Evolutionary conservation across 1,140 invertebrate species (phyloP), one percentile per base, ranked within the genome.

Genomic region (Drosophila pseudoobscura): DNA sequence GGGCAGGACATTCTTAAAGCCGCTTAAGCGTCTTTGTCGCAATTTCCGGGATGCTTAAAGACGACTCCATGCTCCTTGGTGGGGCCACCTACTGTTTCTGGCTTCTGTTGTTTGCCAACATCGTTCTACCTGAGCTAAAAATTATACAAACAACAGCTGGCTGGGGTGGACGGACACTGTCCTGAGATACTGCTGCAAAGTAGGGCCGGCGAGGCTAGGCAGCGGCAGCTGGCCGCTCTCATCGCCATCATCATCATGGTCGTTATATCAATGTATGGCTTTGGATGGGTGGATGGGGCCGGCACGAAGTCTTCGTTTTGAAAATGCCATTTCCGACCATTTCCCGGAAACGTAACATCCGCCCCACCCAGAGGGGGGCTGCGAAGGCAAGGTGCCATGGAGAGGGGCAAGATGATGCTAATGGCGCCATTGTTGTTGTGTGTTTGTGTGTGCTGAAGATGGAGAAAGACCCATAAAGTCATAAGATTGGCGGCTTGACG

Each of bases 271-370:
- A 75, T 61, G 71, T 75, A 53, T 60, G 71, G 71, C 51, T 29
- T n/a, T 43, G 22, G 54, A 58, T 54, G 22, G 15, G 13, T 29
- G 53, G 60, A 39, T 24, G 49, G 24, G 22, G 31, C 43, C 63
- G 26, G 15, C 51, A 77, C 62, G 64, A 49, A 68, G 64, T 66
- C 71, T 68, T 82, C 74, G 62, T 82, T 72, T 77, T 82, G 66
- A 82, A 82, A 82, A 78, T 66, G 79, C 79, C 63, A 82, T 82
- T 82, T 82, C 79, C 79, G 79, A 82, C 78, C 82, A 70, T 82
- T 82, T 78, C 74, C 78, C 75, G 79, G 79, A 82, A 82, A 70
- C 69, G 63, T 59, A 53, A 56, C 78, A 62, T 82, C 79, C 79
- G 79, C 53, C 54, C 61, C 35, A 39, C 8, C 31, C 31, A 64